Evolutionary conservation across 2,797 vertebrate species (phyloP), one percentile per base, ranked within the genome.

Genomic region (Petrocephalus sullivani): DNA sequence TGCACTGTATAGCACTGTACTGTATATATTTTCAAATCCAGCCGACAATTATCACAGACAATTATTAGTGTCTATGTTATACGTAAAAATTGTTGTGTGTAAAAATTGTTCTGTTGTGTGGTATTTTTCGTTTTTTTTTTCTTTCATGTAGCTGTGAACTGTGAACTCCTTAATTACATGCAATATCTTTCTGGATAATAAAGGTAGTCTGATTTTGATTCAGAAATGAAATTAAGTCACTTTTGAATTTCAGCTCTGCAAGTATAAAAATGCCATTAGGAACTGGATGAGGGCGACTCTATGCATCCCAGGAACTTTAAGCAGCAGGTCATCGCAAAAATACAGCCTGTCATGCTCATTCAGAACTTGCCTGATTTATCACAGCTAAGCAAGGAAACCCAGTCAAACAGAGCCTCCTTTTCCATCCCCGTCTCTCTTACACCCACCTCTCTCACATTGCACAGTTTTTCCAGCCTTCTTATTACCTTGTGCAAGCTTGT

Each of bases 401-500:
- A 83, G 37, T 46, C 51, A 23, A 83, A 23, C 81, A 54, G 19
- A 82, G 64, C 28, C 41, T 53, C 49, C 19, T 83, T 54, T 58
- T 57, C 84, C 33, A 57, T 23, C 23, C 23, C 54, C 10, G 19
- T 51, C 46, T 83, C n/a, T 83, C 8, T 83, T 53, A 10, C 81
- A 83, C 53, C 10, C 81, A 54, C 23, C 46, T 28, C 41, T 21
- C 71, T 78, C 37, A 12, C 21, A 49, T 7, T 10, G 21, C 51
- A 51, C 46, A 3, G 46, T 28, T 28, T 84, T 84, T 49, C 46
- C 9, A 4, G 19, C 81, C 16, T 78, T 0, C 10, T 9, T 37
- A 90, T 91, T 89, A 98, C 98, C 98, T 91, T 97, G 97, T 89
- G 97, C 97, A 92, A 98, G 95, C 90, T 98, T 98, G 93, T 97